Base-by-base conservation (phyloP, 2,888 invertebrate species). In the Eristalinus sepulchralis region DNA sequence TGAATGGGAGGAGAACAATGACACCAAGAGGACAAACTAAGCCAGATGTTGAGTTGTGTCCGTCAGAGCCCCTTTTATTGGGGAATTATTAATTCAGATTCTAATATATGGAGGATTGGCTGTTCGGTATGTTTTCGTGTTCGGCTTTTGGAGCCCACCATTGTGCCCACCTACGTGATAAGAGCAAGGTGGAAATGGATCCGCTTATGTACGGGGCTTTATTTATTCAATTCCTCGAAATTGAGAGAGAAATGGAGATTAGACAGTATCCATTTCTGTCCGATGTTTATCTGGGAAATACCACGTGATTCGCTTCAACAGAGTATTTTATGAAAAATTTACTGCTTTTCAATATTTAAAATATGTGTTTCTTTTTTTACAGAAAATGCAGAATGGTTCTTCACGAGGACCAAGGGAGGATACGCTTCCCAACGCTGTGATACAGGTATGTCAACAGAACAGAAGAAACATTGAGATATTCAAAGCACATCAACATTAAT, bases 331-430 rank as follows among this genome's bases (percentile, higher is more conserved):
- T 5, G 13, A 6, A 1, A 5, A 47, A 47, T 47, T 17, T 6
- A 47, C 17, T 6, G n/a, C 17, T 47, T 17, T 47, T 47, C 17
- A n/a, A 47, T 47, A 47, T 2, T 47, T 8, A 17, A 13, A 24
- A 55, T 57, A 6, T 10, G 39, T 53, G 6, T 36, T n/a, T 39
- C 55, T 60, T 80, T 73, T 57, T 36, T 70, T 89, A 80, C 70
- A 91, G 91, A 91, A 90, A 89, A 91, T 91, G 91, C 92, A 91
- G 90, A 88, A 91, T 91, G 91, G 91, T 89, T 90, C 90, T 89
- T 90, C 88, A 83, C 91, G 89, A 84, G 89, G 89, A 81, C 88
- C 90, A 36, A 90, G 90, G 89, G 91, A 91, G 89, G 91, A 91
- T 89, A 88, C 89, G 83, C 89, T 91, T 89, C 91, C 91, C 72